phyloP scores from a whole-genome alignment of 2,888 invertebrate genomes.

The Platynereis dumerilii region DNA sequence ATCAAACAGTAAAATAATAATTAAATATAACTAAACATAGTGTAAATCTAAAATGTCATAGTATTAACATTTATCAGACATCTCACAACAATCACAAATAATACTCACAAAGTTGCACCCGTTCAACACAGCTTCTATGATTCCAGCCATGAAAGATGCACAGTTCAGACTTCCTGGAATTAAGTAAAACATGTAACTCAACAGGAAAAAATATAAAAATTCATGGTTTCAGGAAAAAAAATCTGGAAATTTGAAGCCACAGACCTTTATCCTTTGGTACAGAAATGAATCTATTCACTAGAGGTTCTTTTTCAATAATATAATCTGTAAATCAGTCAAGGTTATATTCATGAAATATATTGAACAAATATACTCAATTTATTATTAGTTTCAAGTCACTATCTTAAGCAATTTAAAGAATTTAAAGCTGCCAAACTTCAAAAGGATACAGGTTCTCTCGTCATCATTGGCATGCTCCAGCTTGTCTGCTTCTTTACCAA shows the following conservation, averaged over 20 bases:
- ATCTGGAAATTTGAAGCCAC: not conserved
- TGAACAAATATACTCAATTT: no score
- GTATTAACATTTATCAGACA: no score
- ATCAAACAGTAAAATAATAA: no score
- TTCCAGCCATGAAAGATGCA: slow-evolving; percentile 97
- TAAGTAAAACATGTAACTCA: not conserved
- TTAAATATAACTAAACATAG: no score
- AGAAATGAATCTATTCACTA: slow-evolving; percentile 96
- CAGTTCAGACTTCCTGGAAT: slow-evolving; percentile 84
- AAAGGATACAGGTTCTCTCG: slow-evolving; percentile 80
- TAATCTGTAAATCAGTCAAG: slow-evolving; percentile 70
- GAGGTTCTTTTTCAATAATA: slow-evolving; percentile 96
- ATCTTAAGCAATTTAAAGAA: no score
- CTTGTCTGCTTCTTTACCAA: slow-evolving; percentile 98
- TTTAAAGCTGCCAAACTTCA: not conserved
- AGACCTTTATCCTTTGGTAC: slow-evolving; percentile 92
- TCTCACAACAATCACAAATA: no score
- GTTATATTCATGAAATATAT: no score
- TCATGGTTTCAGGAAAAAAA: not conserved
- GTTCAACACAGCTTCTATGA: slow-evolving; percentile 93
- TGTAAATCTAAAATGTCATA: no score
- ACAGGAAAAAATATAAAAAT: not conserved
- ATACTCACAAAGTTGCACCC: slow-evolving; percentile 93
- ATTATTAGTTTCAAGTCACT: no score
- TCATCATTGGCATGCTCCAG: slow-evolving; percentile 98